Conservation (phyloP, 2,113 vertebrate species). For the Melanerpes formicivorus region DNA sequence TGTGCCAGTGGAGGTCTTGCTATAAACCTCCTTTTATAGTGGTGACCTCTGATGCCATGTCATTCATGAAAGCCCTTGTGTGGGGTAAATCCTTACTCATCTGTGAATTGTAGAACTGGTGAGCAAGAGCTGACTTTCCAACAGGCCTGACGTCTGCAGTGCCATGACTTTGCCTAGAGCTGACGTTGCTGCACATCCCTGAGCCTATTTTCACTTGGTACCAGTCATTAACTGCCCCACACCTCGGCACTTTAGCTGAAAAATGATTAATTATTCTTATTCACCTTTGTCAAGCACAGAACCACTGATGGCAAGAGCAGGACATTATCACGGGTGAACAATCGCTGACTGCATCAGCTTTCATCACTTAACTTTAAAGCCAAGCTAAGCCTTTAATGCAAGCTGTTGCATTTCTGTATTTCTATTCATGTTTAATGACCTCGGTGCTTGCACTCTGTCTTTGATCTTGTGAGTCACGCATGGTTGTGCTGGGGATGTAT, state of each 20-base stretch:
- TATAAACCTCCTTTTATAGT: neutral
- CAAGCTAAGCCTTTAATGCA: slow-evolving; percentile 55
- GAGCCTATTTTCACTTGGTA: neutral
- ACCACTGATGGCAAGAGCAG: neutral
- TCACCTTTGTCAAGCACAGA: neutral
- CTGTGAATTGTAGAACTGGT: neutral
- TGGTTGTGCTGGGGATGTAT: slow-evolving; percentile 32
- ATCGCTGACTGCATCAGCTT: slow-evolving; percentile 42
- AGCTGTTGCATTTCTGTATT: slow-evolving; percentile 64
- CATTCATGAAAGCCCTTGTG: neutral
- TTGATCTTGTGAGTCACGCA: slow-evolving; percentile 50
- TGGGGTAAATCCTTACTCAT: neutral
- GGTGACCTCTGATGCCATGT: neutral
- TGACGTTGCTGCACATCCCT: neutral
- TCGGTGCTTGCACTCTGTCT: slow-evolving; percentile 27
- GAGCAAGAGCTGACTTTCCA: neutral
- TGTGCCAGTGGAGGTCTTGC: neutral
- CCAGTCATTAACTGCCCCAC: neutral
- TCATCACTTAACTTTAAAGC: slow-evolving; percentile 50
- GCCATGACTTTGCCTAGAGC: neutral
- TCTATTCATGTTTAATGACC: slow-evolving; percentile 57
- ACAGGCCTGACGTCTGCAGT: neutral
- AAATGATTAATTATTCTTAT: slow-evolving; percentile 31
- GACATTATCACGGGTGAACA: slow-evolving; percentile 35
- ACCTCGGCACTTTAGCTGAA: neutral